A percentile compares a stretch with the other conserved stretches of the same genome.
phyloP scores from a whole-genome alignment of 2,113 vertebrate genomes.

The Spheniscus mendiculus region DNA sequence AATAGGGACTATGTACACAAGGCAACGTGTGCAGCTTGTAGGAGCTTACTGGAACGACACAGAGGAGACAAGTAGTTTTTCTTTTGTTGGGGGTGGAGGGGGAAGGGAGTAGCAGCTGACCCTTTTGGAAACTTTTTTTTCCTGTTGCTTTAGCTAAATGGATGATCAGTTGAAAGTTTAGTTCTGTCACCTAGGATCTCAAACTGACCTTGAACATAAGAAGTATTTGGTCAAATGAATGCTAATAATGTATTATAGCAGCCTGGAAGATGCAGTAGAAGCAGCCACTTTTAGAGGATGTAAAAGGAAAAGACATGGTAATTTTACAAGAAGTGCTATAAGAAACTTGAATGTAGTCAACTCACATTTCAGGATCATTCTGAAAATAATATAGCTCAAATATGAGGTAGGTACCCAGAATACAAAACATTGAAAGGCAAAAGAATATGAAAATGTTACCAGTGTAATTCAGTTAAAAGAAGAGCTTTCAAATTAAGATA shows the following conservation, averaged over 20 bases:
- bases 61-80: not conserved
- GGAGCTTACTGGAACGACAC: not conserved
- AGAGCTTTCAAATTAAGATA: not conserved
- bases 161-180: not conserved
- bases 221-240: not conserved
- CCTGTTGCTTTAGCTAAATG: not conserved
- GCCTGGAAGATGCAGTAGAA: not conserved
- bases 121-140: not conserved
- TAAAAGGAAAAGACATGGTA: not conserved
- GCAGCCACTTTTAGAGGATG: not conserved
- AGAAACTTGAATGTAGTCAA: not conserved
- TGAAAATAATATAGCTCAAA: not conserved
- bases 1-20: fast-evolving
- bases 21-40: fast-evolving
- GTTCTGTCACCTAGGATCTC: not conserved
- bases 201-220: not conserved
- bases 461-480: not conserved
- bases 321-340: not conserved
- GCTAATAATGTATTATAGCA: not conserved
- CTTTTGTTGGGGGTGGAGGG: not conserved
- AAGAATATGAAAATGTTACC: not conserved
- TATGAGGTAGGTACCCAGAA: not conserved
- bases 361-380: not conserved
- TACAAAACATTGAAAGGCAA: not conserved
- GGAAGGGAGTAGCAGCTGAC: not conserved